Evolutionary conservation across 2,888 invertebrate species (phyloP), one percentile per base, ranked within the genome.

Genomic region (Trypoxylon attenuatum): DNA sequence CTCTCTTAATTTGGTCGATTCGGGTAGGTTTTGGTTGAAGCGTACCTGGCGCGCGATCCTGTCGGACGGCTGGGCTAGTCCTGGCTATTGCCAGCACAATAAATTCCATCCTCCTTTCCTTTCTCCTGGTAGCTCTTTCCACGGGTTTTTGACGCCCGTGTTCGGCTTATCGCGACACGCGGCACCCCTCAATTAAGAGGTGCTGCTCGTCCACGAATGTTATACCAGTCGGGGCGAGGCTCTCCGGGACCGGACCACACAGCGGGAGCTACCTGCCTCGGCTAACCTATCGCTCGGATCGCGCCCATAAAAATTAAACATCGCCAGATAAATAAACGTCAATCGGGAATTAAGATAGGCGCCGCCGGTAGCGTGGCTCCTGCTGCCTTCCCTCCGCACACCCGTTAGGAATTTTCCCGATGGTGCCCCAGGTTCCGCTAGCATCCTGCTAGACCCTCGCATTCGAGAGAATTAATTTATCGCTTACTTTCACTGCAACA

Each of bases 261-360:
- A 84, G 81, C 79, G 58, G 76, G 76, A 80, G 81, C 84, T 85
- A 84, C 84, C 86, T 85, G 76, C 73, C 66, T n/a, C n/a, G 66
- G 38, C 62, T 69, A 67, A 71, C 68, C 83, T 84, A 85, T 84
- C 86, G 78, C 75, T 68, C 69, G 64, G 78, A 86, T 85, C 85
- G 84, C 77, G 82, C 77, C 82, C 83, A 83, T 86, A 85, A 85
- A 85, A 86, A 84, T 85, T 85, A 84, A 85, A 83, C 81, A 82
- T 80, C 83, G 81, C 78, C 82, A 84, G 86, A 86, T 85, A 86
- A 86, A 86, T 85, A 85, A 85, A 84, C 82, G 86, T 82, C 85
- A 82, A 83, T 83, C 79, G 82, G 77, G 82, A 84, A 84, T 84
- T 83, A 82, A 83, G 84, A 84, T 83, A 82, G 83, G 83, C 77